Evolutionary conservation across 1,140 invertebrate genomes (phyloP), one percentile per base, ranked within the genome.

Genomic region (Achatina immaculata): DNA sequence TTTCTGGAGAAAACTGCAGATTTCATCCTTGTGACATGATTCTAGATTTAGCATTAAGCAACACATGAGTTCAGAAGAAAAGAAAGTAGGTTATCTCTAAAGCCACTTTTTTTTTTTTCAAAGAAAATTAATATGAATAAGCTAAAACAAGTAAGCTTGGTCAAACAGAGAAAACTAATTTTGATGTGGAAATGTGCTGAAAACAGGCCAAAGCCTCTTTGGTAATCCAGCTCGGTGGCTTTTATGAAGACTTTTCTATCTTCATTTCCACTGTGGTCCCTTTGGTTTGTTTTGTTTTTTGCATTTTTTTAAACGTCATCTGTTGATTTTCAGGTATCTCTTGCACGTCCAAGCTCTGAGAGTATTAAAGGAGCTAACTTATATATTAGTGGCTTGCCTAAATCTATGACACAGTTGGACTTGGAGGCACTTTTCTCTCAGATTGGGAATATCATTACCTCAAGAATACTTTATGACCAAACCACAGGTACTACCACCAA

Each of bases 361-460:
- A 96, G 96, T 88, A 99, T 99, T 92, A 99, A 99, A 93, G 98
- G 98, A 86, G 98, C 98, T 83, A 99, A 99, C 92, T 93, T 99
- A 81, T 99, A 99, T 92, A 98, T 99, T 81, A 99, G 97, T 90
- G 98, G 98, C 87, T 94, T 99, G 88, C 98, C 98, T 82, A 99
- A 99, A 92, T 96, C 97, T 87, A 96, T 99, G 96, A 97, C 97
- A 80, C 97, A 99, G 92, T 94, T 96, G 91, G 98, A 99, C 91
- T 93, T 99, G 89, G 98, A 99, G 94, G 95, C 95, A 88, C 93
- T 99, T 84, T 99, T 99, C 93, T 95, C 95, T 91, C 96, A 97
- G 82, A 99, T 95, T 92, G 98, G 98, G 84, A 94, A 96, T 87
- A 99, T 99, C 88, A 99, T 99, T 90, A 99, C 98, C 76, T 99